Percentiles rank a stretch among this genome's conserved stretches.
phyloP scores from a whole-genome alignment of 2,797 vertebrate species.

The Hippopotamyrus pictus region DNA sequence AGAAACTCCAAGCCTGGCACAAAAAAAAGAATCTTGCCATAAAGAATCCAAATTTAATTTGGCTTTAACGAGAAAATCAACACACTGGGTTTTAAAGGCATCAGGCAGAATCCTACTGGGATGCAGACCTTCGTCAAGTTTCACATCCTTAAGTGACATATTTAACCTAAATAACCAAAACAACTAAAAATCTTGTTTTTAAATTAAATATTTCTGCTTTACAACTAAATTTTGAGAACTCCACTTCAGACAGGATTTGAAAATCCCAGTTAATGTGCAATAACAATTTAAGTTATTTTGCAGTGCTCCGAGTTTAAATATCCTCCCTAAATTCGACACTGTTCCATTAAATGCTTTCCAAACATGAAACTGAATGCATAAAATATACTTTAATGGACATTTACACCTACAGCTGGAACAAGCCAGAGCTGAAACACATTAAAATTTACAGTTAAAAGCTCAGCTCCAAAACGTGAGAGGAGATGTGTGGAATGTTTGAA shows the following conservation, averaged over 20 bases:
- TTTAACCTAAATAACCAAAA: neutral
- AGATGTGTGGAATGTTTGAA: conserved; percentile 34
- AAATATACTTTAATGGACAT: conserved; percentile 3
- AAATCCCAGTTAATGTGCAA: neutral
- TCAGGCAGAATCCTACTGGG: neutral
- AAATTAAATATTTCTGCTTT: neutral
- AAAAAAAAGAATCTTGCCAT: neutral
- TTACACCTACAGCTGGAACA: neutral
- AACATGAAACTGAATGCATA: neutral
- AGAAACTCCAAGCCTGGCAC: conserved; percentile 18
- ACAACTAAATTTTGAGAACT: neutral
- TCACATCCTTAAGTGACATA: neutral
- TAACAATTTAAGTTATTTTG: conserved; percentile 10
- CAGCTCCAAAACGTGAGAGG: conserved; percentile 50
- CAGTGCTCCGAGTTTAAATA: conserved; percentile 1
- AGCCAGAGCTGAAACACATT: conserved; percentile 42
- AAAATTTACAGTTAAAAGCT: conserved; percentile 23
- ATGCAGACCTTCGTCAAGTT: neutral
- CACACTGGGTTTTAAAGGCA: neutral
- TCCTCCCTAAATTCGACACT: neutral
- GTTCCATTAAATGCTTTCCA: neutral
- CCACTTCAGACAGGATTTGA: neutral
- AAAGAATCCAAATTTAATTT: neutral
- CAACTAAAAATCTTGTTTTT: neutral
- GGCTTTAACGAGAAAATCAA: neutral